These are phyloP conservation scores for Hermodice carunculata DNA, from an alignment of 2,888 invertebrate species.

Conservation along the genomic window DNA sequence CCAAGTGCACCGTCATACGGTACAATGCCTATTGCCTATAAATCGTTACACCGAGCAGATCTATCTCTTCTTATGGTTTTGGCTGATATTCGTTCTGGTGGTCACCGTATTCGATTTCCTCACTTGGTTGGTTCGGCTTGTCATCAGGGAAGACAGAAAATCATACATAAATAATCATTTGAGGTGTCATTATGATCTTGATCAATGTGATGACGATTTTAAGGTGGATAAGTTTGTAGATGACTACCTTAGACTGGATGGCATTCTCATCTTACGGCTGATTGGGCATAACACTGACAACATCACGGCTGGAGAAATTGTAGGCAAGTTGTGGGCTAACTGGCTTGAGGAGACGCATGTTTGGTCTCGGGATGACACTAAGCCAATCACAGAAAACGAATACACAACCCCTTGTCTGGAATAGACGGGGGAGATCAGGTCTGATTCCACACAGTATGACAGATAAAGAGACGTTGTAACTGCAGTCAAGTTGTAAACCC, in stretches of 20 bases:
- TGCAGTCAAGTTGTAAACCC: too few species aligned
- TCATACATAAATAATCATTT: slow-evolving; percentile 59
- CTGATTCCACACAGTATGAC: too few species aligned
- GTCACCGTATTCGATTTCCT: slow-evolving; percentile 54
- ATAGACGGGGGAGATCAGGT: too few species aligned
- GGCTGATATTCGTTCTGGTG: slow-evolving; percentile 57
- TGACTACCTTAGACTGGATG: slow-evolving; percentile 65
- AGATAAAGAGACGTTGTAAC: too few species aligned
- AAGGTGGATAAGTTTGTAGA: slow-evolving; percentile 58
- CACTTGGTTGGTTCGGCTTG: slow-evolving; percentile 45
- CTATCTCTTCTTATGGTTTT: slow-evolving; percentile 37
- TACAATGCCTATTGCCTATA: slow-evolving; percentile 51
- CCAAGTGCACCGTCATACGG: slow-evolving; percentile 57
- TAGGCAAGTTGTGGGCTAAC: slow-evolving; percentile 63
- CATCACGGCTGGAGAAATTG: slow-evolving; percentile 64
- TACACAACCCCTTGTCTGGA: too few species aligned
- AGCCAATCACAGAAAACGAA: too few species aligned
- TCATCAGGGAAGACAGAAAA: slow-evolving; percentile 24
- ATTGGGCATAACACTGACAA: slow-evolving; percentile 68
- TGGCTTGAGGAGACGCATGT: too few species aligned
- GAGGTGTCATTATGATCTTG: not conserved
- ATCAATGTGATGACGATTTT: not conserved
- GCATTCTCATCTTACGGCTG: slow-evolving; percentile 65
- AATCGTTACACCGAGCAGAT: slow-evolving; percentile 30
- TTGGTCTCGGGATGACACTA: too few species aligned